Percentiles rank a stretch among this genome's conserved stretches.
phyloP scores from a whole-genome alignment of 2,797 vertebrate species.

The Octomys mimax region DNA sequence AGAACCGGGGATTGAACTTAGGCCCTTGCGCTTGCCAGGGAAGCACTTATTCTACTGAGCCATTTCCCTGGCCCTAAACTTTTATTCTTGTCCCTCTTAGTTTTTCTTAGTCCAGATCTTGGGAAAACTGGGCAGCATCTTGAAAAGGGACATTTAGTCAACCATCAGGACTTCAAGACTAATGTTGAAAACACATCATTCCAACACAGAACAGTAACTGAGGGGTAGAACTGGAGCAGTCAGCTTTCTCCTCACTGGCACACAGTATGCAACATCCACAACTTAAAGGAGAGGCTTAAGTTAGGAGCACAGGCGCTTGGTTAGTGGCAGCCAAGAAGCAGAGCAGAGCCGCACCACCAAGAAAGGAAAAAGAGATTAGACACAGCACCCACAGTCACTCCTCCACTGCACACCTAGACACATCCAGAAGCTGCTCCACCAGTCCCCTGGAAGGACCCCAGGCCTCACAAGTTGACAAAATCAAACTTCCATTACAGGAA shows the following conservation, averaged over 20 bases:
- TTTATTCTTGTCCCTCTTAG: no score
- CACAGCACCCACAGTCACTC: background rate
- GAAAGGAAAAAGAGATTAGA: background rate
- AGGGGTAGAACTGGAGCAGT: background rate
- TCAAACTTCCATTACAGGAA: background rate
- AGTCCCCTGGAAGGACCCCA: background rate
- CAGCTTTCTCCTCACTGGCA: background rate
- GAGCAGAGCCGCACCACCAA: background rate
- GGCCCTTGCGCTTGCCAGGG: no score
- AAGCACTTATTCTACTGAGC: no score
- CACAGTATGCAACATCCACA: background rate
- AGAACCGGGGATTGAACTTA: no score
- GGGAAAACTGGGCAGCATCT: background rate
- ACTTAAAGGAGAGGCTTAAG: background rate
- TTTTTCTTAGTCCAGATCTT: background rate
- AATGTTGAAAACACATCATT: background rate
- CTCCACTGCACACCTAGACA: background rate
- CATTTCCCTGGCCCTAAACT: no score
- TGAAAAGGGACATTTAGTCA: background rate
- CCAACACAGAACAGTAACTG: background rate
- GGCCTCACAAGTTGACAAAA: background rate
- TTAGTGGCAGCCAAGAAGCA: background rate
- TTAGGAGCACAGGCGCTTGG: background rate
- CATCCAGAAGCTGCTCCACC: background rate
- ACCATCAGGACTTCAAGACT: background rate